Percentiles rank a stretch among this genome's conserved stretches.
phyloP scores from a whole-genome alignment of 2,888 invertebrate genomes.

The Philopedon plagiatum region DNA sequence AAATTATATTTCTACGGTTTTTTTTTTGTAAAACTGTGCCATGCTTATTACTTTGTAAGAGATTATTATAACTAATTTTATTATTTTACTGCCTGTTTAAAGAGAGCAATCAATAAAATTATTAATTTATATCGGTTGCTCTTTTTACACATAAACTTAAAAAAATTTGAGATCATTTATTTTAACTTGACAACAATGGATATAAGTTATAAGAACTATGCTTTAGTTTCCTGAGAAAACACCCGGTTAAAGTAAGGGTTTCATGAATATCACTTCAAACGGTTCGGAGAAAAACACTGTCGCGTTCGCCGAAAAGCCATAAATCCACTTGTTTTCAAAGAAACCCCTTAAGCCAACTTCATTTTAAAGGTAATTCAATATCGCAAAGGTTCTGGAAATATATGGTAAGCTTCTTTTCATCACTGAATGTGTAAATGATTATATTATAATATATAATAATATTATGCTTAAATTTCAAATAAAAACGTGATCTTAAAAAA shows the following conservation, averaged over 20 bases:
- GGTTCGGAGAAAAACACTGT: slow-evolving; percentile 13
- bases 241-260: slow-evolving; percentile 9
- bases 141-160: background rate
- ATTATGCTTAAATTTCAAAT: too few relatives aligned
- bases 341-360: slow-evolving; percentile 1
- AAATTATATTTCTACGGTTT: too few relatives aligned
- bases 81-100: background rate
- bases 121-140: background rate
- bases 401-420: background rate
- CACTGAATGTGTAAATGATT: background rate
- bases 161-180: slow-evolving; percentile 2
- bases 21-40: too few relatives aligned
- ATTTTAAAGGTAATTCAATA: slow-evolving; percentile 16
- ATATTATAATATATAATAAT: too few relatives aligned
- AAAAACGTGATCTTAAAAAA: too few relatives aligned
- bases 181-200: background rate
- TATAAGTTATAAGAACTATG: background rate
- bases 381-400: slow-evolving; percentile 3
- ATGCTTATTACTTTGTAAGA: too few relatives aligned
- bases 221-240: slow-evolving; percentile 3
- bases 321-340: slow-evolving; percentile 16
- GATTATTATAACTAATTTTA: too few relatives aligned
- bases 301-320: slow-evolving; percentile 13
- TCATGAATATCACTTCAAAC: slow-evolving; percentile 12
- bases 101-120: background rate